Conservation (phyloP, 2,113 vertebrate genomes). For the Paradisaea rubra region DNA sequence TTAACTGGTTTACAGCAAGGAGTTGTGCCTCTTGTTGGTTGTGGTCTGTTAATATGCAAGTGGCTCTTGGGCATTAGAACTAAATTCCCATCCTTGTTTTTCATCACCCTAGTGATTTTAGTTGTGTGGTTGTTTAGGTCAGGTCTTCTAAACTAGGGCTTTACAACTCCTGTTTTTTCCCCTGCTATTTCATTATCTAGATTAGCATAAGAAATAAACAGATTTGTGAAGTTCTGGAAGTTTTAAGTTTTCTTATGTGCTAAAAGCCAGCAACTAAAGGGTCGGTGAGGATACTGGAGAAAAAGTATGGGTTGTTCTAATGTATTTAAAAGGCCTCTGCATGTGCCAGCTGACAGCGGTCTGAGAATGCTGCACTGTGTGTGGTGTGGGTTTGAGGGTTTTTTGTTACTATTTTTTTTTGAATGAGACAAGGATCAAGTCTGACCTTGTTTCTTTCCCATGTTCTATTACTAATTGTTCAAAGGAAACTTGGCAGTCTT, state of each 20-base stretch:
- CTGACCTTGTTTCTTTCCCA: not conserved
- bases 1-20: not conserved
- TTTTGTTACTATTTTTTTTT: not conserved
- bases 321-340: not conserved
- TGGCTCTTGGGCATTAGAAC: not conserved
- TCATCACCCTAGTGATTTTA: not conserved
- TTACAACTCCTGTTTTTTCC: not conserved
- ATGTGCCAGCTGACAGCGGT: accelerated
- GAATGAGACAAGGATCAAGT: not conserved
- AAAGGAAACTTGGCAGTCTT: not conserved
- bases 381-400: not conserved
- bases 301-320: not conserved
- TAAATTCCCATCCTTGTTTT: not conserved
- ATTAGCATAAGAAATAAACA: not conserved
- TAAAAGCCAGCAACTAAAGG: not conserved
- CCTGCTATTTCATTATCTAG: not conserved
- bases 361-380: not conserved
- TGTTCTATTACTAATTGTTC: not conserved
- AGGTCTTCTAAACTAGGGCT: not conserved
- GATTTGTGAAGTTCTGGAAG: not conserved
- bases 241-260: not conserved
- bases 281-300: not conserved
- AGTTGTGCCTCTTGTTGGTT: not conserved
- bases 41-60: not conserved
- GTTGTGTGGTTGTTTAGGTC: not conserved